phyloP scores from a whole-genome alignment of 2,113 vertebrate genomes.

The Ardeotis arabs region DNA sequence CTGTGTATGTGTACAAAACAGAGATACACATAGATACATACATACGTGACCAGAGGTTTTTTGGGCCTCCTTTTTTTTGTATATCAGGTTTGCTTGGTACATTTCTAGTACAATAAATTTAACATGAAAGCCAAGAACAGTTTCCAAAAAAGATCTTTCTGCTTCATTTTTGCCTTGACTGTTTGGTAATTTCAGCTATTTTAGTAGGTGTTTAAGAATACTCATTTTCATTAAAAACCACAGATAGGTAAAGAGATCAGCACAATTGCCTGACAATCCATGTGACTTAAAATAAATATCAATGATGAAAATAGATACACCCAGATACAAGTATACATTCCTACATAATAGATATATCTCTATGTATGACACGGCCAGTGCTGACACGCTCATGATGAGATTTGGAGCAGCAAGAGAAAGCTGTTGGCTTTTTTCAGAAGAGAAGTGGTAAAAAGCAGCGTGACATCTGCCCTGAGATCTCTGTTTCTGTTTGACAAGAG shows the following conservation, averaged over 20 bases:
- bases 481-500: not conserved
- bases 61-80: not conserved
- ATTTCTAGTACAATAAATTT: not conserved
- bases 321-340: not conserved
- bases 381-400: not conserved
- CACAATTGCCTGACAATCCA: not conserved
- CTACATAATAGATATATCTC: not conserved
- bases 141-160: not conserved
- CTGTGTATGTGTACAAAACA: accelerated
- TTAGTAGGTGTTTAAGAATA: not conserved
- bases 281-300: not conserved
- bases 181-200: not conserved
- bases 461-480: not conserved
- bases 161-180: not conserved
- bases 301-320: not conserved
- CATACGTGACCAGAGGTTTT: accelerated
- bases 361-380: not conserved
- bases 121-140: not conserved
- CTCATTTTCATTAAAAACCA: not conserved
- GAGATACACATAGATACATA: not conserved
- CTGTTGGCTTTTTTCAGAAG: not conserved
- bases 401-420: not conserved
- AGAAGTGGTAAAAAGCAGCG: not conserved
- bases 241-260: not conserved
- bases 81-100: not conserved